Conservation (phyloP, 2,888 invertebrate species). For the Cabera pusaria region DNA sequence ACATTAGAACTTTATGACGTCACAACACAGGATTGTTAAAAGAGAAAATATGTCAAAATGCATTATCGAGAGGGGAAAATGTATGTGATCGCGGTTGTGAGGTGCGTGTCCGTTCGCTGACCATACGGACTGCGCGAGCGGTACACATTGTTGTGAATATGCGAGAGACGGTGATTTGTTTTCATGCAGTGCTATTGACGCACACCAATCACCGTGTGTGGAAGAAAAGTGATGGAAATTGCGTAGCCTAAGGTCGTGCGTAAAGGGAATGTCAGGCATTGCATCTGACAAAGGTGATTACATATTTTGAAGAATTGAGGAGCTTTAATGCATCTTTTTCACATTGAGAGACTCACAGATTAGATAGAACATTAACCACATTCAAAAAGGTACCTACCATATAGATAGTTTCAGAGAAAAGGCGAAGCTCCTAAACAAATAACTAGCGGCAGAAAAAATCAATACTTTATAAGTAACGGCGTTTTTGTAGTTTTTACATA, state of each 20-base stretch:
- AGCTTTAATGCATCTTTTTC: no score
- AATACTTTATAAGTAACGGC: no score
- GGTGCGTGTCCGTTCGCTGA: slow-evolving; percentile 45
- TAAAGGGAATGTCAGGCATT: no score
- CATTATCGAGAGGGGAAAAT: slow-evolving; percentile 58
- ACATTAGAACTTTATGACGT: slow-evolving; percentile 55
- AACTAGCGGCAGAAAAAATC: no score
- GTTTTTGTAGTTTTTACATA: no score
- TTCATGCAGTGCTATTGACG: slow-evolving; percentile 12
- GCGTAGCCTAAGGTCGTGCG: background rate
- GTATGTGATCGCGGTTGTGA: slow-evolving; percentile 46
- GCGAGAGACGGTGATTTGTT: slow-evolving; percentile 4
- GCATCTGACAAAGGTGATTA: background rate
- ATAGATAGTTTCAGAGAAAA: no score
- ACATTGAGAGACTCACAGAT: no score
- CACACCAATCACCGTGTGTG: background rate
- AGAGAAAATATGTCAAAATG: slow-evolving; percentile 73
- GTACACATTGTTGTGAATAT: no score
- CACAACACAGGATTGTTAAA: slow-evolving; percentile 52
- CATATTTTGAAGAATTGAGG: no score
- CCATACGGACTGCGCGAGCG: slow-evolving; percentile 57
- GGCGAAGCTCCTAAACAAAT: no score
- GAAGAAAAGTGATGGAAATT: slow-evolving; percentile 6
- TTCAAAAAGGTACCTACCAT: no score
- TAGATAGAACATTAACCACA: no score